Percentiles rank a stretch among this genome's conserved stretches.
These are phyloP conservation scores for Dolomedes plantarius DNA, from an alignment of 2,888 invertebrate genomes.

Conservation along the genomic window DNA sequence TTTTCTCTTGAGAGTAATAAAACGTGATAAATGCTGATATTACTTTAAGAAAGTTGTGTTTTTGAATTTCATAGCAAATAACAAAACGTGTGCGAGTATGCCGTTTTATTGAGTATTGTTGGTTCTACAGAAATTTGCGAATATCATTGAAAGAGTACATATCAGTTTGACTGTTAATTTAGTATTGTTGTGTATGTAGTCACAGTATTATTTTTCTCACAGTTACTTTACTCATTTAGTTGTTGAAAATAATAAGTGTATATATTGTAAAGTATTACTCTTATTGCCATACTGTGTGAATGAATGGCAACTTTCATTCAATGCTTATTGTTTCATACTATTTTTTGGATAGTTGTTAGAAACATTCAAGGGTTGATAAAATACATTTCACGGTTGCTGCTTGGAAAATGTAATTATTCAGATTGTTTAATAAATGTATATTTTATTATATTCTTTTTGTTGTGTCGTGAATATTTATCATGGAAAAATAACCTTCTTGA, in stretches of 20 bases:
- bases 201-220: neutral
- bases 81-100: too few species aligned
- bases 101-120: too few species aligned
- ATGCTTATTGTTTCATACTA: neutral
- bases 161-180: too few species aligned
- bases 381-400: neutral
- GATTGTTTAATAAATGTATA: constrained; percentile 6
- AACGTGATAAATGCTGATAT: too few species aligned
- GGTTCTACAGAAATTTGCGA: too few species aligned
- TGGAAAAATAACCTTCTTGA: too few species aligned
- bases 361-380: neutral
- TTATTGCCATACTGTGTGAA: neutral
- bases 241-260: neutral
- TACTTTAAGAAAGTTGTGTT: too few species aligned
- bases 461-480: too few species aligned
- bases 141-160: too few species aligned
- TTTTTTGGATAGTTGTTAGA: neutral
- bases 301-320: neutral
- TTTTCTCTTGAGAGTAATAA: too few species aligned
- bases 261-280: neutral
- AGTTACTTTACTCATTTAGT: neutral
- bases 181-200: too few species aligned
- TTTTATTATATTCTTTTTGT: neutral
- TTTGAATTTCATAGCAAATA: too few species aligned
- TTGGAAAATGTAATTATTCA: constrained; percentile 1